These are phyloP conservation scores for Nephrotoma flavescens DNA, from an alignment of 2,888 invertebrate genomes.

Conservation along the genomic window DNA sequence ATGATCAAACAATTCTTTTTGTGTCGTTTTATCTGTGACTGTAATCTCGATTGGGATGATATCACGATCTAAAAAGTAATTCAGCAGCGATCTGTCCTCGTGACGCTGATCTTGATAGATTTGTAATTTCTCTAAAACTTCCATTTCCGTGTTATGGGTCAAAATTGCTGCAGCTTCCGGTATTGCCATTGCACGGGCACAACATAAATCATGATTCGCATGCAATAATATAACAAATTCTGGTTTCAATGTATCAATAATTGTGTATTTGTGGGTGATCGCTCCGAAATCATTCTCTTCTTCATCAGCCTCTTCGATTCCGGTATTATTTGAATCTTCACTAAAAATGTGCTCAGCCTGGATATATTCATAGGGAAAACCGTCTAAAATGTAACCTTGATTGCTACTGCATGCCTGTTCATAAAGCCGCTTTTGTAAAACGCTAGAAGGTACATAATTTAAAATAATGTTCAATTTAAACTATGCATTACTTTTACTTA, in stretches of 20 bases:
- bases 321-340: background rate
- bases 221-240: conserved; percentile 11
- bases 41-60: conserved; percentile 12
- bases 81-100: conserved; percentile 12
- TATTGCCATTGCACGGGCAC: conserved; percentile 13
- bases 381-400: conserved; percentile 16
- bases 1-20: conserved; percentile 9
- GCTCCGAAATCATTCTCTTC: background rate
- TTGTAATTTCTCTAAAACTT: conserved; percentile 12
- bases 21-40: conserved; percentile 8
- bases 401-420: conserved; percentile 12
- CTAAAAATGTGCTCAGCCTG: conserved; percentile 12
- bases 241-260: background rate
- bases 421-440: background rate
- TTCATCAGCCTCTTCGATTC: background rate
- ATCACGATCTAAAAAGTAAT: conserved; percentile 14
- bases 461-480: background rate
- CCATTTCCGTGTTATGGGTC: conserved; percentile 12
- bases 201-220: conserved; percentile 12
- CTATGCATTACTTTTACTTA: background rate
- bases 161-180: conserved; percentile 5
- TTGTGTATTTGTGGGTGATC: background rate
- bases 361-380: conserved; percentile 14
- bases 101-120: conserved; percentile 12
- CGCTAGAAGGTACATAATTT: background rate